Base-by-base conservation (phyloP, 2,888 invertebrate species). In the Noctua janthe region DNA sequence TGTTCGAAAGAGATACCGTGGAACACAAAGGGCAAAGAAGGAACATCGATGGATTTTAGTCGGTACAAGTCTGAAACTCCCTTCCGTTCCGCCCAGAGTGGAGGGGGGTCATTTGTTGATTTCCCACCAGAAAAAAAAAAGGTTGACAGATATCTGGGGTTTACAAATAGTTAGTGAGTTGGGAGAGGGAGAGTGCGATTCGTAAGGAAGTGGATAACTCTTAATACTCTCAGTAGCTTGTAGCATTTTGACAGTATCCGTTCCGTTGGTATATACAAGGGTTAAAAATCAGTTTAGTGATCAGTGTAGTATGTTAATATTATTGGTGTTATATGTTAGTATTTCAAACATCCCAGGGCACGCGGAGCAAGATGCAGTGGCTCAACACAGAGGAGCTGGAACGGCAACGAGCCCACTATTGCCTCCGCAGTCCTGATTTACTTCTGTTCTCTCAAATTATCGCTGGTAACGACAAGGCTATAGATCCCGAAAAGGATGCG, bases 341-440 rank as follows among this genome's bases (percentile, higher is more conserved):
- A 13, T 62, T 49, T 75, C 4, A 62, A 35, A 15, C 10, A 49
- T 20, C 13, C 7, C 86, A 95, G 95, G 92, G 93, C 20, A 74
- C 92, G 15, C 92, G 93, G n/a, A 93, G 85, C 73, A 92, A 93
- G 7, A 87, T 95, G 6, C 95, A 94, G 62, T 96, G 96, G 96
- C 89, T 94, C 73, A 93, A 86, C 71, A 85, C 82, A 13, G 86
- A 89, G 7, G 96, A 96, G 76, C 79, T 96, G 88, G 96, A 95
- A 56, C 93, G 95, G 0, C 94, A 94, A 72, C 93, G 94, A 39
- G 95, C 94, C 2, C 96, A 96, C 85, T 88, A 88, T 15, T 91
- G 85, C 6, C 92, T 96, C 29, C 93, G 94, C 20, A 96, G 95
- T 73, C 96, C 96, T 0, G 96, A 96, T 78, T 84, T 96, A 11